phyloP scores from a whole-genome alignment of 1,140 invertebrate species.

The Brachionus plicatilis region DNA sequence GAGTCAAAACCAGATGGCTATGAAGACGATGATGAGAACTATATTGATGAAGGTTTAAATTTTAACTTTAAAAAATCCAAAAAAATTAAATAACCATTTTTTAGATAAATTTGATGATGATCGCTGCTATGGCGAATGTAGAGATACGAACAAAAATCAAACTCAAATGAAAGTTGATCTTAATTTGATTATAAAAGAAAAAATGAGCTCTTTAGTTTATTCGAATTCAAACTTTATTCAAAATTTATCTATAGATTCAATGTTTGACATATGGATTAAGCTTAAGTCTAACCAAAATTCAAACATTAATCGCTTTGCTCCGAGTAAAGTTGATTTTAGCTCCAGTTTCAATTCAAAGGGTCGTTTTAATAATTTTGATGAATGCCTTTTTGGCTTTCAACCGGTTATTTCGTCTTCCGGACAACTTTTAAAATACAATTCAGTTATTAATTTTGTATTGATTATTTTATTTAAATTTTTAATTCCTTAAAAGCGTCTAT shows the following conservation, averaged over 20 bases:
- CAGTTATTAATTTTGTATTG: background rate
- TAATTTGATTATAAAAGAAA: background rate
- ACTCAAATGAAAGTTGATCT: background rate
- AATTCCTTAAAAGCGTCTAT: background rate
- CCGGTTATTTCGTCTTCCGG: background rate
- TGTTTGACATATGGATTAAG: background rate
- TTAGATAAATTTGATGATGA: conserved; percentile 21
- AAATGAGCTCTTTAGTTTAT: background rate
- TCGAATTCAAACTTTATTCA: background rate
- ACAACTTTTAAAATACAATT: background rate
- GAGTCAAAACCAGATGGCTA: conserved; percentile 35
- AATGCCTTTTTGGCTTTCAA: conserved; percentile 7
- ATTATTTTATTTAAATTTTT: background rate
- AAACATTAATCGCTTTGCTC: background rate
- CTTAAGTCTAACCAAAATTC: background rate
- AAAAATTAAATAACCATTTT: background rate
- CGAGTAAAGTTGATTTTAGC: background rate
- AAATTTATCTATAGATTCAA: background rate
- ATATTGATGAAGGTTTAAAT: conserved; percentile 21
- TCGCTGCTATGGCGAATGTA: background rate
- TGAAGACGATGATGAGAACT: conserved; percentile 39
- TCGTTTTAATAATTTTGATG: background rate
- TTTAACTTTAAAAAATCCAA: background rate
- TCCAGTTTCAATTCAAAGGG: background rate
- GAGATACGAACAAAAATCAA: background rate